Evolutionary conservation across 2,888 invertebrate species (phyloP), one percentile per base, ranked within the genome.

Genomic region (Pegoplata infirma): DNA sequence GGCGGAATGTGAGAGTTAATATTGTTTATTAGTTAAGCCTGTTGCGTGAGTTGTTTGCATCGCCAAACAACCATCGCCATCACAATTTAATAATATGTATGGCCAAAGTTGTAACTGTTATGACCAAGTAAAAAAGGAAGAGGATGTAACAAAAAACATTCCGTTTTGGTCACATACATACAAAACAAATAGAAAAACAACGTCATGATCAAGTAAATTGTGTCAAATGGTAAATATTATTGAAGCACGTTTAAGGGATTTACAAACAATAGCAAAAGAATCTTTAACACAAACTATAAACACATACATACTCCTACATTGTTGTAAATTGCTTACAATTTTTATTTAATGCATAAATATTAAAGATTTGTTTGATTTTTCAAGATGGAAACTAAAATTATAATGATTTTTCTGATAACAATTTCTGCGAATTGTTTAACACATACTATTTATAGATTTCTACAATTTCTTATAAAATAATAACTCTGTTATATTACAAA

Each of bases 11-110:
- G 55, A 55, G 59, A 47, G 23, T 61, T 59, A 74, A 64, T 66
- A 19, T 44, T 53, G 32, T 66, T 74, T 78, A 66, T 78, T 74
- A 78, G 69, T 71, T 64, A 53, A 51, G 69, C 66, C 78, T 69
- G 74, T 74, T 78, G 78, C 74, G 59, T 71, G 59, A 74, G 55
- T 53, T 69, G 47, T 47, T 51, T 53, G 53, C 53, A 47, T 66
- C 53, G 36, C n/a, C n/a, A n/a, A n/a, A n/a, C n/a, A n/a, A n/a
- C n/a, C n/a, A n/a, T n/a, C n/a, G n/a, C 17, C 49, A 61, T 59
- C 16, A 55, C 19, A 55, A n/a, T 40, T 61, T 67, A 23, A 6
- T 61, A 47, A n/a, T n/a, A n/a, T n/a, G 32, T 67, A 19, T 58
- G 36, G 47, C 66, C 59, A 66, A 61, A 46, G 17, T 53, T 66